Percentiles rank a stretch among this genome's conserved stretches.
Evolutionary conservation across 2,113 vertebrate genomes (phyloP).

Genomic region (Coreoperca whiteheadi): DNA sequence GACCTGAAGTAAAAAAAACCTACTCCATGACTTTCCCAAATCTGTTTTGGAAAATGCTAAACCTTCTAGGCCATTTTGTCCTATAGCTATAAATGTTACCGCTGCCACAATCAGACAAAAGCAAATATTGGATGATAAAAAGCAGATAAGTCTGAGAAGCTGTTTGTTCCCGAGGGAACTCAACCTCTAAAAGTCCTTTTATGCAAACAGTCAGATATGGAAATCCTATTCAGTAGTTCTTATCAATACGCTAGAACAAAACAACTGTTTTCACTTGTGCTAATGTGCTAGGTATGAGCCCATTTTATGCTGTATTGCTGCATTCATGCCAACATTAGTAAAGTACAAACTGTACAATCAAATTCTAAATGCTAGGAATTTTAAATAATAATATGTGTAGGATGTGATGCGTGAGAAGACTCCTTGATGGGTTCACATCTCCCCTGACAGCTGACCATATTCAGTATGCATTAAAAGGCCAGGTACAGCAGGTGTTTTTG

Average conservation of each 20-base stretch:
- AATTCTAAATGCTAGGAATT: conserved; percentile 9
- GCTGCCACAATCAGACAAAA: conserved; percentile 36
- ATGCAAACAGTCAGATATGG: conserved; percentile 39
- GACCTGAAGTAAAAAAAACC: conserved; percentile 10
- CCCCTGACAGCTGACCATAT: conserved; percentile 37
- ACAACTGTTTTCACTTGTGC: background rate
- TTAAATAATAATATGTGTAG: conserved; percentile 42
- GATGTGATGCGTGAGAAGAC: conserved; percentile 28
- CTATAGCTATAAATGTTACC: conserved; percentile 8
- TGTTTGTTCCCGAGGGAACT: conserved; percentile 55
- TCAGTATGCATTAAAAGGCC: conserved; percentile 61
- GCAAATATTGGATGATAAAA: conserved; percentile 56
- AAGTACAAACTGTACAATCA: background rate
- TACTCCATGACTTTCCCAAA: background rate
- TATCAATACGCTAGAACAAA: conserved; percentile 23
- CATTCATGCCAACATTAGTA: no score
- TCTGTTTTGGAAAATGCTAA: conserved; percentile 24
- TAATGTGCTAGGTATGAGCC: background rate
- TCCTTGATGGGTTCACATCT: conserved; percentile 28
- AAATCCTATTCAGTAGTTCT: conserved; percentile 24
- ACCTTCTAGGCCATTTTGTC: conserved; percentile 17
- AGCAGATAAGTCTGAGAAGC: conserved; percentile 49
- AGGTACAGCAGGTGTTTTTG: conserved; percentile 66
- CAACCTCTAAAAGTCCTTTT: conserved; percentile 26
- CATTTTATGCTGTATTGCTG: background rate